These are phyloP conservation scores for Caenorhabditis uteleia DNA, from an alignment of 2,888 invertebrate genomes.

Conservation along the genomic window DNA sequence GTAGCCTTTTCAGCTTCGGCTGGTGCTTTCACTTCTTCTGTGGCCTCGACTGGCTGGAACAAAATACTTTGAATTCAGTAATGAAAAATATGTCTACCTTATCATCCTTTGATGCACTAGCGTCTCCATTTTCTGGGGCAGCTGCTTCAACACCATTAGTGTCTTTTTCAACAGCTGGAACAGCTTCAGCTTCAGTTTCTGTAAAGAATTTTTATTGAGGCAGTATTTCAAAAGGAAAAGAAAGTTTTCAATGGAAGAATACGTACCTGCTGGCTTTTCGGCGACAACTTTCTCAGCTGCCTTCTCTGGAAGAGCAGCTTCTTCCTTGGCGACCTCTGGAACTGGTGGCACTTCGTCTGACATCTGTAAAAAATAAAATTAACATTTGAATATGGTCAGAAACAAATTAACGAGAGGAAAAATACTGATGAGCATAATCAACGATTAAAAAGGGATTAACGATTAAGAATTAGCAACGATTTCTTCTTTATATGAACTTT, in stretches of 20 bases:
- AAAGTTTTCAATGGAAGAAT: too few species aligned
- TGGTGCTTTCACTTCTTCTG: neutral
- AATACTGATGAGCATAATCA: too few species aligned
- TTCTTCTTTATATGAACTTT: too few species aligned
- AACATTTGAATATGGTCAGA: neutral
- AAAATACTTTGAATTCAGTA: neutral
- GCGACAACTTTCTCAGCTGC: neutral
- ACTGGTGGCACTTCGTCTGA: conserved; percentile 18
- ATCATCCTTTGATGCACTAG: conserved; percentile 2
- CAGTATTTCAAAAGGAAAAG: too few species aligned
- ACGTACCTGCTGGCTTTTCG: conserved; percentile 2
- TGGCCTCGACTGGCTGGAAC: neutral
- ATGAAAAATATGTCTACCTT: neutral
- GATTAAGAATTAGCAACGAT: neutral
- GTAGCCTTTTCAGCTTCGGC: neutral
- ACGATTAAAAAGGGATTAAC: neutral
- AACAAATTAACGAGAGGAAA: conserved; percentile 1
- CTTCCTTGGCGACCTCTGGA: conserved; percentile 3
- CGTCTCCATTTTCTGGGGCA: conserved; percentile 6
- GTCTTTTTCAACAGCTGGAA: conserved; percentile 5
- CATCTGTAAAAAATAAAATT: conserved; percentile 16
- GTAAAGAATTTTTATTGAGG: too few species aligned
- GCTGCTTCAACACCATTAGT: conserved; percentile 8
- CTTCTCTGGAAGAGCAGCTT: conserved; percentile 14
- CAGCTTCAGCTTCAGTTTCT: conserved; percentile 1